Conservation (phyloP, 2,888 invertebrate species). For the Cheilosia variabilis region DNA sequence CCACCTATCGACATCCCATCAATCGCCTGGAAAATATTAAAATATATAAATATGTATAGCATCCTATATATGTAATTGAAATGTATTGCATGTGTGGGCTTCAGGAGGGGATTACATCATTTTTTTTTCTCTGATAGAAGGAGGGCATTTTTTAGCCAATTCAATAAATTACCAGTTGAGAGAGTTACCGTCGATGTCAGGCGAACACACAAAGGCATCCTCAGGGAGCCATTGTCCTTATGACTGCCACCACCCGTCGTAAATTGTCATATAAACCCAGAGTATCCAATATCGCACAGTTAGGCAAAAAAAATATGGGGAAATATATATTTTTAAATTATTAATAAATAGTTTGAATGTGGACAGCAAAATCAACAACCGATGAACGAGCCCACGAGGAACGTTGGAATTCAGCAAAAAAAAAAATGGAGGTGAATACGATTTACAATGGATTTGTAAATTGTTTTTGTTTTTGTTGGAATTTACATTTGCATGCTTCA, state of each 20-base stretch:
- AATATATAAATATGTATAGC: slow-evolving; percentile 6
- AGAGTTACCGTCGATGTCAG: slow-evolving; percentile 37
- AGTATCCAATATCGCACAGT: slow-evolving; percentile 9
- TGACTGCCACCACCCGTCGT: slow-evolving; percentile 4
- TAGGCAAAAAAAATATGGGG: slow-evolving; percentile 21
- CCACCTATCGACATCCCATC: slow-evolving; percentile 61
- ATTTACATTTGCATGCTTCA: slow-evolving; percentile 34
- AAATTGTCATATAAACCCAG: slow-evolving; percentile 22
- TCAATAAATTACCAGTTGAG: slow-evolving; percentile 66
- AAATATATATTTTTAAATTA: slow-evolving; percentile 53
- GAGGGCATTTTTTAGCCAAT: slow-evolving; percentile 60
- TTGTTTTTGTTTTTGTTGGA: slow-evolving; percentile 6
- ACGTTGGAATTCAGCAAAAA: not conserved
- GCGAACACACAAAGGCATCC: slow-evolving; percentile 29
- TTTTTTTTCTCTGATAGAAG: slow-evolving; percentile 33
- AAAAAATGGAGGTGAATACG: slow-evolving; percentile 15
- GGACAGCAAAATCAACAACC: slow-evolving; percentile 66
- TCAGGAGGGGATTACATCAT: slow-evolving; percentile 53
- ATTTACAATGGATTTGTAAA: slow-evolving; percentile 30
- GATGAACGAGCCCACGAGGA: slow-evolving; percentile 59
- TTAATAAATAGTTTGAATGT: slow-evolving; percentile 69
- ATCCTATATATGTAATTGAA: slow-evolving; percentile 63
- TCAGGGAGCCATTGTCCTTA: slow-evolving; percentile 36
- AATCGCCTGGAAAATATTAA: slow-evolving; percentile 25
- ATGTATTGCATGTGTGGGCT: slow-evolving; percentile 55